A percentile compares a stretch with the other conserved stretches of the same genome.
Conservation (phyloP, 2,888 invertebrate genomes). For the Dryobota labecula region DNA sequence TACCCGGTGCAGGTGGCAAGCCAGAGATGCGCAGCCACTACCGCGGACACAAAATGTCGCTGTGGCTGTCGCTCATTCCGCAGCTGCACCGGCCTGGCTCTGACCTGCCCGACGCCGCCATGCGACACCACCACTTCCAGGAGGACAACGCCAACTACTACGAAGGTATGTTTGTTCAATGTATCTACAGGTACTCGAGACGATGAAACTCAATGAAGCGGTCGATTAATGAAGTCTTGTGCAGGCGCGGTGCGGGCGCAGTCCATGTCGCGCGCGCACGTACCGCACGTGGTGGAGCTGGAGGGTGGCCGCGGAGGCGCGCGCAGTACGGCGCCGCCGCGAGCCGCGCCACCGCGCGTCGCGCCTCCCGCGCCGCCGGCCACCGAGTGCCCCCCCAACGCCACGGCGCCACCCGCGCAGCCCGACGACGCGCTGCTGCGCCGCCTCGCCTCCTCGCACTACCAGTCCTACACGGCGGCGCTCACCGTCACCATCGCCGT, state of each 20-base stretch:
- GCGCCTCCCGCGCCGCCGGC: slow-evolving; percentile 88
- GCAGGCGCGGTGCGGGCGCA: slow-evolving; percentile 94
- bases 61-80: slow-evolving; percentile 97
- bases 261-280: slow-evolving; percentile 92
- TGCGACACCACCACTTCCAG: slow-evolving; percentile 96
- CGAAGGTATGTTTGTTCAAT: slow-evolving; percentile 90
- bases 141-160: slow-evolving; percentile 95
- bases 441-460: slow-evolving; percentile 95
- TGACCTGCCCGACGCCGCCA: slow-evolving; percentile 94
- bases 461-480: slow-evolving; percentile 97
- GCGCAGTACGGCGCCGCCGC: slow-evolving; percentile 84
- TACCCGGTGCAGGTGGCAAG: slow-evolving; percentile 89
- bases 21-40: slow-evolving; percentile 97
- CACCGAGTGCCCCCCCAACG: slow-evolving; percentile 94
- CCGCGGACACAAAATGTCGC: slow-evolving; percentile 97
- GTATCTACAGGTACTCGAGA: neutral
- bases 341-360: slow-evolving; percentile 84
- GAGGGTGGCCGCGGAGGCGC: slow-evolving; percentile 77
- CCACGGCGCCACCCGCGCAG: slow-evolving; percentile 83
- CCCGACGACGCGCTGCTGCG: slow-evolving; percentile 93
- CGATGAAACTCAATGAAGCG: neutral
- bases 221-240: slow-evolving; percentile 4
- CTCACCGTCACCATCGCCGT: slow-evolving; percentile 96
- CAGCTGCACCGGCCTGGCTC: slow-evolving; percentile 96
- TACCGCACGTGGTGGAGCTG: slow-evolving; percentile 89